A percentile compares a stretch with the other conserved stretches of the same genome.
Evolutionary conservation across 1,140 invertebrate genomes (phyloP).

Genomic region (Dolichoris vasculosae): DNA sequence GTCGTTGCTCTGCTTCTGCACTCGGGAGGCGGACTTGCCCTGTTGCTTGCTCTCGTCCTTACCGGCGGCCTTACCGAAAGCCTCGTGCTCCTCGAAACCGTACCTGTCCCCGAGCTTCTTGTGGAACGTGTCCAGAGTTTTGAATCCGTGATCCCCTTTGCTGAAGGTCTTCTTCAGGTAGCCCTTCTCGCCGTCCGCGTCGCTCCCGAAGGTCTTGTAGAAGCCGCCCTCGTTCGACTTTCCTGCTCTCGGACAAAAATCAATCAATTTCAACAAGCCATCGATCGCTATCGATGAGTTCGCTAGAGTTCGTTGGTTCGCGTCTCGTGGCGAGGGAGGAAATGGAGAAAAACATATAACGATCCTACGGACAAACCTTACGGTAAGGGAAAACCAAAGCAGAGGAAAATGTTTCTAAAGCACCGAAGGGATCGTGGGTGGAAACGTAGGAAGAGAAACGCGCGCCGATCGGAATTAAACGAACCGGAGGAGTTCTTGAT

Average conservation of each 20-base stretch:
- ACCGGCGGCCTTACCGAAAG: constrained; percentile 74
- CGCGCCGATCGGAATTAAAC: background rate
- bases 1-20: constrained; percentile 62
- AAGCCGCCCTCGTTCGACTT: constrained; percentile 69
- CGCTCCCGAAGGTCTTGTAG: constrained; percentile 70
- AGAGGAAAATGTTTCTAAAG: no score
- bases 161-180: constrained; percentile 79
- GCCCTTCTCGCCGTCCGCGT: constrained; percentile 79
- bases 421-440: background rate
- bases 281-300: background rate
- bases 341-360: no score
- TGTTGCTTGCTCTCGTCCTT: constrained; percentile 64
- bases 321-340: no score
- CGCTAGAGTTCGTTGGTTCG: no score
- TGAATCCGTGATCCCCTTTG: constrained; percentile 81
- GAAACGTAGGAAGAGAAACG: background rate
- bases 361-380: no score
- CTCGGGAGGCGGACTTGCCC: constrained; percentile 56
- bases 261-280: no score
- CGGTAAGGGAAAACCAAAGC: background rate
- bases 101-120: constrained; percentile 83
- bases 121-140: constrained; percentile 82
- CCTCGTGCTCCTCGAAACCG: constrained; percentile 80
- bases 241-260: constrained; percentile 1
- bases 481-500: constrained; percentile 63